A percentile compares a stretch with the other conserved stretches of the same genome.
Evolutionary conservation across 1,140 invertebrate genomes (phyloP).

Genomic region (Camponotus floridanus): DNA sequence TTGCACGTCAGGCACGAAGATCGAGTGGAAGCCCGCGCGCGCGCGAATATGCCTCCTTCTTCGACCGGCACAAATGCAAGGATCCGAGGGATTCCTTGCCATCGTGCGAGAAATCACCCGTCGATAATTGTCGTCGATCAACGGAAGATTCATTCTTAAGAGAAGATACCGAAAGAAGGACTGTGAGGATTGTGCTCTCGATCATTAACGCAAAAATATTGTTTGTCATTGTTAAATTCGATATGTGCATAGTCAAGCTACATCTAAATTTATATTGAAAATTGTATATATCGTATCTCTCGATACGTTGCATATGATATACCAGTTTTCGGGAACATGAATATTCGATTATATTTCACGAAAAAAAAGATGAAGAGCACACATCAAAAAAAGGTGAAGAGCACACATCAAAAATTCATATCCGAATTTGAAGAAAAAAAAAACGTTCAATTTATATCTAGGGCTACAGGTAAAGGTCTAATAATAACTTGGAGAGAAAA

Average conservation of each 20-base stretch:
- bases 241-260: not conserved
- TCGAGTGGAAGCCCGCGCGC: slow-evolving; percentile 73
- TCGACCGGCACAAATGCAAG: slow-evolving; percentile 69
- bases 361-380: not conserved
- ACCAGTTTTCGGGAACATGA: not conserved
- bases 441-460: not conserved
- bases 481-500: slow-evolving; percentile 31
- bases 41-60: slow-evolving; percentile 52
- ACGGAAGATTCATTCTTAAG: not conserved
- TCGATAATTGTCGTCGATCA: not conserved
- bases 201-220: not conserved
- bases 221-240: not conserved
- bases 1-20: slow-evolving; percentile 77
- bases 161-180: not conserved
- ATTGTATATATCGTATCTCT: not conserved
- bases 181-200: not conserved
- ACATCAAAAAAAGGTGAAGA: too few relatives aligned
- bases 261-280: not conserved
- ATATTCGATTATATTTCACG: not conserved
- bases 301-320: not conserved
- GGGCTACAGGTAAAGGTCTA: not conserved
- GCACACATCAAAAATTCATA: not conserved
- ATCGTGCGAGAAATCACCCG: slow-evolving; percentile 19
- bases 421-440: not conserved
- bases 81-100: slow-evolving; percentile 49